phyloP scores from a whole-genome alignment of 2,888 invertebrate genomes.

The Parnassius glacialis region DNA sequence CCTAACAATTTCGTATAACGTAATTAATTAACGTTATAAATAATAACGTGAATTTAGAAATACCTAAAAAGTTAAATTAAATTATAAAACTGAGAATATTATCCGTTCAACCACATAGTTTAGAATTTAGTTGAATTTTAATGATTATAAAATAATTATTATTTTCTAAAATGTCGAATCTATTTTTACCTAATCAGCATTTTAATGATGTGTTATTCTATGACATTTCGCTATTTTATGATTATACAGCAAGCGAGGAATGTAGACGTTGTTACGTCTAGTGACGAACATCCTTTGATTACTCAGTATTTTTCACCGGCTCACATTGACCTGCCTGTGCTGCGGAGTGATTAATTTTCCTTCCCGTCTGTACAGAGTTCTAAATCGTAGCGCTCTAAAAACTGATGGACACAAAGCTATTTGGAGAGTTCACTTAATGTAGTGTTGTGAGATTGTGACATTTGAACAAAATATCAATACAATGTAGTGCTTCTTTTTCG shows the following conservation, averaged over 20 bases:
- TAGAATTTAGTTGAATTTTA: no score
- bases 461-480: neutral
- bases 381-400: constrained; percentile 17
- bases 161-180: no score
- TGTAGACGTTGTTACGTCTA: constrained; percentile 29
- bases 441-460: neutral
- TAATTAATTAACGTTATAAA: no score
- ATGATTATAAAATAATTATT: no score
- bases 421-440: neutral
- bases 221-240: constrained; percentile 10
- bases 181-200: no score
- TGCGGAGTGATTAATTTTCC: constrained; percentile 30
- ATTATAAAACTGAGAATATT: no score
- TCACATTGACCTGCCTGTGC: constrained; percentile 12
- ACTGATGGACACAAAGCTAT: constrained; percentile 13
- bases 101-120: no score
- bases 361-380: constrained; percentile 1
- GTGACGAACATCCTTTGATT: constrained; percentile 20
- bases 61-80: no score
- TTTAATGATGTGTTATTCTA: constrained; percentile 3
- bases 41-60: no score
- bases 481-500: neutral
- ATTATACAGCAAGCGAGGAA: constrained; percentile 8
- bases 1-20: no score
- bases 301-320: constrained; percentile 20